Evolutionary conservation across 2,888 invertebrate species (phyloP), one percentile per base, ranked within the genome.

Genomic region (Phortica magna): DNA sequence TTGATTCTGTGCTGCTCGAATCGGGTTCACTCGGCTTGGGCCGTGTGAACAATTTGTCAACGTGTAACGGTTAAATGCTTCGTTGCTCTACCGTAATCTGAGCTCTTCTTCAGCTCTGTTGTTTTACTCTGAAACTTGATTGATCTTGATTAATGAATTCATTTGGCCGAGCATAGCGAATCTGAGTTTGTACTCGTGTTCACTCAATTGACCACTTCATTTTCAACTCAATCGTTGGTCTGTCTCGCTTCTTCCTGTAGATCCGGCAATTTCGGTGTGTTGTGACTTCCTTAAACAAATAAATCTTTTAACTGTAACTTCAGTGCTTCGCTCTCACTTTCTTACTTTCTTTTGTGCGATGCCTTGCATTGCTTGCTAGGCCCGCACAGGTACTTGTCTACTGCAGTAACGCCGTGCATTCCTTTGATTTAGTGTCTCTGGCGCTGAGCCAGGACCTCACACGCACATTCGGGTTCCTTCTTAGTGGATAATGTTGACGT

Each of bases 31-130:
- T n/a, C 48, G 48, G 41, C 41, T 73, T 84, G 78, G 83, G 84
- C 83, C 87, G 88, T 86, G 85, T 87, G 85, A 86, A 86, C 85
- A 84, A 80, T 87, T 86, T 87, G 85, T 84, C 85, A 88, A 86
- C 80, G 76, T 81, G 76, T 86, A 86, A 86, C 85, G 88, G 85
- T 86, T 83, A 82, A 88, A 79, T 80, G 80, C 78, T 81, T 67
- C 48, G 64, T 68, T 22, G 42, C 12, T 53, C 53, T 55, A 65
- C 53, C 75, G 87, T 86, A 85, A 85, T 80, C 83, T 78, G 85
- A 85, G 83, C 83, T 78, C 78, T 59, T 83, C 80, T 77, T 81
- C 43, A 17, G 43, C 22, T 68, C 12, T 17, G 68, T 43, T 64
- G 64, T 12, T 64, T 9, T 31, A 31, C 39, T 31, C 39, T 22